Evolutionary conservation across 2,888 invertebrate genomes (phyloP).

Genomic region (Athalia circularis): DNA sequence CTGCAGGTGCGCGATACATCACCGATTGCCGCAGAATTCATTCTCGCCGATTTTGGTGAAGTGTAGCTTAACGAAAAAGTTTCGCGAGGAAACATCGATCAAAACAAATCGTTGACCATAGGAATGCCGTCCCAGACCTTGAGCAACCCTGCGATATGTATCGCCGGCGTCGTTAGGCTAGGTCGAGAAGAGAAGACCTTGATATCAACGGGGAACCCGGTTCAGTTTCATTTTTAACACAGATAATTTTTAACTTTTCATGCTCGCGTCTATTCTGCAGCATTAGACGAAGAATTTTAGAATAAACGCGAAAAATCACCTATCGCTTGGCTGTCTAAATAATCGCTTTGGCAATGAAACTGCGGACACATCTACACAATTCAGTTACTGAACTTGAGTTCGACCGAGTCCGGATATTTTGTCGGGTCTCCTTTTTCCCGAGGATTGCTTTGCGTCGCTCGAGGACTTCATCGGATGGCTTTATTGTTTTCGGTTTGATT

Average conservation of each 20-base stretch:
- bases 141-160: slow-evolving; percentile 20
- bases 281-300: no score
- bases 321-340: no score
- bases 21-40: not conserved
- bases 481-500: not conserved
- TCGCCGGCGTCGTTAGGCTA: not conserved
- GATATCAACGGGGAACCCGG: not conserved
- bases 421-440: no score
- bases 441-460: no score
- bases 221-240: slow-evolving; percentile 25
- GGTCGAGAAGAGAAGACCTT: not conserved
- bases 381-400: no score
- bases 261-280: not conserved
- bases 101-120: slow-evolving; percentile 17
- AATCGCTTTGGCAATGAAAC: no score
- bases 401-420: no score
- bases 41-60: not conserved
- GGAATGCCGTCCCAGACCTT: slow-evolving; percentile 41
- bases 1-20: no score
- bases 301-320: no score
- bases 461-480: no score
- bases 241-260: not conserved
- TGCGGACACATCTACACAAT: no score
- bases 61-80: not conserved
- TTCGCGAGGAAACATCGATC: slow-evolving; percentile 15